Evolutionary conservation across 1,140 invertebrate genomes (phyloP), one percentile per base, ranked within the genome.

Genomic region (Drosophila lacertosa): DNA sequence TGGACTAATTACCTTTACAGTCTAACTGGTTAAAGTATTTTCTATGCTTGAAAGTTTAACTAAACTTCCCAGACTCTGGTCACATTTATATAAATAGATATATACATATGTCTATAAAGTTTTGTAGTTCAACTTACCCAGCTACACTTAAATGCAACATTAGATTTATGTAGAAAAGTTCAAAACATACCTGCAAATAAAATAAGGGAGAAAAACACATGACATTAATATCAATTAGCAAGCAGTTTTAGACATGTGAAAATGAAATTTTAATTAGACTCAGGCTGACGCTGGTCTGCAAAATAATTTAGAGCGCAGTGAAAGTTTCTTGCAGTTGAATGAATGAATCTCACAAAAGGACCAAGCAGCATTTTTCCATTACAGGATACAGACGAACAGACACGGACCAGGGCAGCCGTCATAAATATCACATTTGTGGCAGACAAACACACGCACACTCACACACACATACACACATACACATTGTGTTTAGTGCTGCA

Each of bases 401-500:
- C 20, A 48, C 20, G 48, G 57, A 32, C 45, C 42, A 26, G 40
- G 33, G 65, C 60, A 10, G 57, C 53, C 77, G 74, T 88, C 82
- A 88, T 88, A 88, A 88, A 88, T 88, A 78, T 88, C 82, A 88
- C 82, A 88, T 88, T 88, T 88, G 82, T 78, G 82, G 82, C 82
- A 88, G 77, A 88, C 81, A 80, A 10, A 79, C 45, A 68, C 26
- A 40, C 32, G 54, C 39, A 57, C 13, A 55, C 35, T 39, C 13
- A 26, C 4, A 39, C 11, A 35, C n/a, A 35, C 11, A 48, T n/a
- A 33, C 42, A 40, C 9, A 45, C 58, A 53, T 44, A 33, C 37
- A 51, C 47, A 70, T 74, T 82, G 81, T 54, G 77, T 68, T 77
- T 81, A 88, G 78, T 88, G 82, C 62, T 88, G 82, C 82, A 88